Conservation (phyloP, 2,797 vertebrate species). For the Syndactyla subalaris region DNA sequence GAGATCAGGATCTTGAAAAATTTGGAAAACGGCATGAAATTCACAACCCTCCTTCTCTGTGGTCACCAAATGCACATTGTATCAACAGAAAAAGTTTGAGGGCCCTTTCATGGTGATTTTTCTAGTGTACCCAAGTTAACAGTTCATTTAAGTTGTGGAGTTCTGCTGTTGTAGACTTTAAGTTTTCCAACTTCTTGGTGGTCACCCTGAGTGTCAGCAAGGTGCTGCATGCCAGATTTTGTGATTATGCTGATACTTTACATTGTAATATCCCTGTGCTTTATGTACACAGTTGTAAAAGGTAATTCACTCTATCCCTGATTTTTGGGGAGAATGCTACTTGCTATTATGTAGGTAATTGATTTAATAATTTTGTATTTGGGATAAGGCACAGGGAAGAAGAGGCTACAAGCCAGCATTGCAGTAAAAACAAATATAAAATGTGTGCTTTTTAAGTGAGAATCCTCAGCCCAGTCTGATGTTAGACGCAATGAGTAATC, state of each 20-base stretch:
- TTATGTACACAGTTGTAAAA: not conserved
- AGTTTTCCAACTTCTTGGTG: not conserved
- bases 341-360: not conserved
- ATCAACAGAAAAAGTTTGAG: not conserved
- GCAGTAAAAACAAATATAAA: not conserved
- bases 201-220: not conserved
- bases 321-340: not conserved
- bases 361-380: not conserved
- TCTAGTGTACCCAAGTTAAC: not conserved
- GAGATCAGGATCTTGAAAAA: not conserved
- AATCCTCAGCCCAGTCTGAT: not conserved
- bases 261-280: not conserved
- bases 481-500: not conserved
- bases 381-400: not conserved
- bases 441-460: not conserved
- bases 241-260: not conserved
- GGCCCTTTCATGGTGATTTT: not conserved
- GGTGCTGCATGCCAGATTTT: not conserved
- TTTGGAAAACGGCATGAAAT: not conserved
- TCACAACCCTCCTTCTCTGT: not conserved
- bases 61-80: not conserved
- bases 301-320: not conserved
- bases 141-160: not conserved
- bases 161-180: not conserved
- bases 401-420: not conserved